phyloP scores from a whole-genome alignment of 1,140 invertebrate genomes.

The Ganaspis sp. region DNA sequence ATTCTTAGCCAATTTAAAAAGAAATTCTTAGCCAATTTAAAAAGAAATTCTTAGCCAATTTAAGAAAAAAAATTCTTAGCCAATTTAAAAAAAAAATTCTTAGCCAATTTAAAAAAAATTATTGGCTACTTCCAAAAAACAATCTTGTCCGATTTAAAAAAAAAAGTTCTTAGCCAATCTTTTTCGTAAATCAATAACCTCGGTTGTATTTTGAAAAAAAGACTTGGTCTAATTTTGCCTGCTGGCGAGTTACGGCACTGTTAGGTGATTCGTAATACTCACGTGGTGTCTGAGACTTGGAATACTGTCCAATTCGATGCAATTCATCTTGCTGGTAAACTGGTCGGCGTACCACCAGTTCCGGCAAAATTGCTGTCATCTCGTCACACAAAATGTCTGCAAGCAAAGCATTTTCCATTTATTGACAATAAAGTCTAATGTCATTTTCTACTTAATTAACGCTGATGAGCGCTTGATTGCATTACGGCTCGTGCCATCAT shows the following conservation, averaged over 20 bases:
- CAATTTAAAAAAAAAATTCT: too few relatives aligned
- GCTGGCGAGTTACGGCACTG: slow-evolving; percentile 21
- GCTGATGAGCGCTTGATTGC: not conserved
- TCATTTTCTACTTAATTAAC: slow-evolving; percentile 24
- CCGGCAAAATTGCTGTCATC: slow-evolving; percentile 74
- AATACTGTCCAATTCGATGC: slow-evolving; percentile 69
- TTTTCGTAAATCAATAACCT: too few relatives aligned
- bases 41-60: too few relatives aligned
- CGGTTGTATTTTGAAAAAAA: too few relatives aligned
- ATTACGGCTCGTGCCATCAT: slow-evolving; percentile 25
- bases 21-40: too few relatives aligned
- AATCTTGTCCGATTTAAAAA: too few relatives aligned
- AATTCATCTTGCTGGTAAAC: slow-evolving; percentile 77
- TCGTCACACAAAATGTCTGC: slow-evolving; percentile 58
- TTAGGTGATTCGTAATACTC: slow-evolving; percentile 51
- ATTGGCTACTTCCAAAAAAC: too few relatives aligned
- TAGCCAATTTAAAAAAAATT: too few relatives aligned
- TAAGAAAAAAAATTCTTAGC: too few relatives aligned
- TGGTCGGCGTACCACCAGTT: slow-evolving; percentile 75
- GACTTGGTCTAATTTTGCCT: not conserved
- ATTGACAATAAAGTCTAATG: slow-evolving; percentile 14
- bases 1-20: too few relatives aligned
- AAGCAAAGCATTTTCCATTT: slow-evolving; percentile 34
- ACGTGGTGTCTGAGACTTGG: slow-evolving; percentile 56
- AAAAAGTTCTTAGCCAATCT: too few relatives aligned